These are phyloP conservation scores for Doris montereyensis DNA, from an alignment of 2,888 invertebrate genomes.

Conservation along the genomic window DNA sequence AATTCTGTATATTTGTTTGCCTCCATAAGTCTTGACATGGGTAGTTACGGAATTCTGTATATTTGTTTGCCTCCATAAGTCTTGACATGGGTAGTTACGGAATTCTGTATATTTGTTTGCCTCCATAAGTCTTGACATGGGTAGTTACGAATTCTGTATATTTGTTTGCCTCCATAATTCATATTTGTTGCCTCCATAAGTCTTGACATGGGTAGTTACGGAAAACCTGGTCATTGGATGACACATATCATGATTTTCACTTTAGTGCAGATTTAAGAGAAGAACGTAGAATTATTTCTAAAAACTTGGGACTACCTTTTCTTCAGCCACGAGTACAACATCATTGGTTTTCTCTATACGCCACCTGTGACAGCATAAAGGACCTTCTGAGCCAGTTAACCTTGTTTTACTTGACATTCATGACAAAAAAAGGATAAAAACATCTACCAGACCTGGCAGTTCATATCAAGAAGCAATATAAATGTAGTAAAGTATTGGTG, in stretches of 20 bases:
- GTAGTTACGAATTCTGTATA: too few species aligned
- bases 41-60: too few species aligned
- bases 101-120: too few species aligned
- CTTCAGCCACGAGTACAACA: neutral
- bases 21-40: too few species aligned
- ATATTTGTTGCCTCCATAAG: too few species aligned
- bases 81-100: too few species aligned
- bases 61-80: too few species aligned
- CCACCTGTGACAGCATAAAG: neutral
- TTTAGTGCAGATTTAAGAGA: slow-evolving; percentile 12
- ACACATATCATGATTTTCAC: neutral
- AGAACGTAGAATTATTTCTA: neutral
- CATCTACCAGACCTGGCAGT: neutral
- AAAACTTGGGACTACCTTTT: neutral
- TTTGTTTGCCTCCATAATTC: too few species aligned
- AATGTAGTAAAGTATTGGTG: too few species aligned
- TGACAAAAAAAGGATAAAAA: neutral
- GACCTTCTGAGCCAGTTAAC: neutral
- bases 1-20: too few species aligned
- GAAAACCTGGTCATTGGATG: neutral
- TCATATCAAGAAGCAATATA: neutral
- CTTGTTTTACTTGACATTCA: neutral
- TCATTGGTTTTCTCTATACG: slow-evolving; percentile 5
- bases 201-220: too few species aligned
- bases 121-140: too few species aligned